A percentile compares a stretch with the other conserved stretches of the same genome.
Conservation (phyloP, 2,113 vertebrate genomes). For the Hymenochirus boettgeri region DNA sequence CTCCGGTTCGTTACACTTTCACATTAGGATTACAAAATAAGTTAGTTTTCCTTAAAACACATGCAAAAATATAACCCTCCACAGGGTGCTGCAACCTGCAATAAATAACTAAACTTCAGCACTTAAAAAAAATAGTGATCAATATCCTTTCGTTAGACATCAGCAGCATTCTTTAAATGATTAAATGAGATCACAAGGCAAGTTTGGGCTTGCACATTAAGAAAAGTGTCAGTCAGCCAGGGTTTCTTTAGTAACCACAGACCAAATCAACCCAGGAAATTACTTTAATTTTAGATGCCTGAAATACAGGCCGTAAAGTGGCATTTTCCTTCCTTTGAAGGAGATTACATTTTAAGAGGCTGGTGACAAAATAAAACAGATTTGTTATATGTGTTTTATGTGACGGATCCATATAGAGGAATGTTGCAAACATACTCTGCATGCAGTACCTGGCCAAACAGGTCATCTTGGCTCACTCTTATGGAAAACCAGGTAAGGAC, state of each 20-base stretch:
- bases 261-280: conserved; percentile 51
- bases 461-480: conserved; percentile 2
- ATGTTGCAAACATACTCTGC: neutral
- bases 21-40: no score
- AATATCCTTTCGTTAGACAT: conserved; percentile 39
- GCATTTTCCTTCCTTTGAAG: conserved; percentile 8
- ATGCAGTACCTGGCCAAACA: neutral
- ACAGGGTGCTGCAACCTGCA: neutral
- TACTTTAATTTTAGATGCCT: conserved; percentile 39
- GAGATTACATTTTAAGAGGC: neutral
- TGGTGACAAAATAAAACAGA: neutral
- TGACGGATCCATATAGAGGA: neutral
- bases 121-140: neutral
- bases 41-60: neutral
- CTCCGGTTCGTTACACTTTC: no score
- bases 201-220: conserved; percentile 64
- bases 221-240: conserved; percentile 42
- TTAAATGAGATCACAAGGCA: conserved; percentile 68
- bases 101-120: neutral
- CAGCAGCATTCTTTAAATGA: conserved; percentile 60
- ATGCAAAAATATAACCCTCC: neutral
- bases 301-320: conserved; percentile 33
- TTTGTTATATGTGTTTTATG: neutral
- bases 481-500: conserved; percentile 24
- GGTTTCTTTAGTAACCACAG: conserved; percentile 74